Base-by-base conservation (phyloP, 2,113 vertebrate genomes). In the Trogon surrucura region DNA sequence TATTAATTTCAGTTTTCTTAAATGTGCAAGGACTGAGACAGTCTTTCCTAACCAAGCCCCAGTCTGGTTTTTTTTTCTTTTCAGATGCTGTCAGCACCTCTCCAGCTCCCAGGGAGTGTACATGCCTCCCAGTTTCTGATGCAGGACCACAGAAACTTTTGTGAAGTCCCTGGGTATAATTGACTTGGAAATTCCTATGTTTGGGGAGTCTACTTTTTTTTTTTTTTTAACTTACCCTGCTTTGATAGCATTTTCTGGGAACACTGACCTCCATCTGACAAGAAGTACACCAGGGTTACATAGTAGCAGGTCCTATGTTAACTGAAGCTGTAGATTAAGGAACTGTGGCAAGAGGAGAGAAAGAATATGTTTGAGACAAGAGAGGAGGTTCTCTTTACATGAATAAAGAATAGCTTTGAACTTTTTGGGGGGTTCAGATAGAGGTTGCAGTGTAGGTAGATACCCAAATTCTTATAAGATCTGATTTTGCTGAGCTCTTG, bases 401-500 rank as follows among this genome's bases (percentile, higher is more conserved):
- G 10, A 80, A 19, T 34, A 73, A 60, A 62, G 60, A 44, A 13
- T 36, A 78, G 54, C 8, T 90, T 88, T 15, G 54, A 8, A 30
- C 56, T 13, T 45, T 23, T 80, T 61, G 2, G n/a, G 26, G 45
- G 34, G 80, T 94, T 94, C 92, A 95, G 16, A 44, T 4, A 80
- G 60, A 73, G 85, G 88, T 74, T 88, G 57, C 50, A 87, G 36
- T 2, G 2, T 83, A 83, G 89, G 66, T 80, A 75, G 41, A 69
- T 80, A 70, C 16, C 41, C 89, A 62, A 47, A 38, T 72, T 89
- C 56, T 75, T 84, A 11, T 88, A 89, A 78, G 56, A 85, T 60
- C 32, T 23, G 32, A 48, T 92, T 75, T 75, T 66, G 23, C 78
- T 44, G 82, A 72, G n/a, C 38, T 91, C 65, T 95, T 86, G 57